Evolutionary conservation across 2,113 vertebrate species (phyloP).

Genomic region (Orientallactaga bullata): DNA sequence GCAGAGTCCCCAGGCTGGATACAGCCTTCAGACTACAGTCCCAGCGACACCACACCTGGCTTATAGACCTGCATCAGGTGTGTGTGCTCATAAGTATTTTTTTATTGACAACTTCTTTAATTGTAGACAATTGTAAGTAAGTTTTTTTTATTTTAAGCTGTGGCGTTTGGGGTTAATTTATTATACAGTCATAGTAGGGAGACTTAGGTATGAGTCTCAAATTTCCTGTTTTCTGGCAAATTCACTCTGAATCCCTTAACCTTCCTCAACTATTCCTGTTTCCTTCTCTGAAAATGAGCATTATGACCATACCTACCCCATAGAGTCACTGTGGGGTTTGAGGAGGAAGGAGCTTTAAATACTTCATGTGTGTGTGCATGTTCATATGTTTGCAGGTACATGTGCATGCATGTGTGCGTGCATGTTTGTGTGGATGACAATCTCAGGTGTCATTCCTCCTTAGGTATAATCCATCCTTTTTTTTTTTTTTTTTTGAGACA

Average conservation of each 20-base stretch:
- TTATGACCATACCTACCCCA: background rate
- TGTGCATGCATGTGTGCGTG: too few relatives aligned
- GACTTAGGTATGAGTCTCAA: background rate
- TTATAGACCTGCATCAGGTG: background rate
- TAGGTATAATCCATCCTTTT: too few relatives aligned
- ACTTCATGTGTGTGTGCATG: too few relatives aligned
- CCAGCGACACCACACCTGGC: too few relatives aligned
- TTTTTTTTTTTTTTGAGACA: too few relatives aligned
- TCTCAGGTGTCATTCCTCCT: too few relatives aligned
- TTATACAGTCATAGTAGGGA: background rate
- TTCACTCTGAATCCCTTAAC: background rate
- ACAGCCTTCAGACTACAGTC: background rate
- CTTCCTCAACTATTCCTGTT: background rate
- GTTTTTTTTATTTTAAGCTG: background rate
- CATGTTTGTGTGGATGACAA: too few relatives aligned
- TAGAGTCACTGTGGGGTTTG: background rate
- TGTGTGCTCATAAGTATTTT: background rate
- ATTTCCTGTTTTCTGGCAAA: background rate
- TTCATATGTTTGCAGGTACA: too few relatives aligned
- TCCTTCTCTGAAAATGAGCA: background rate
- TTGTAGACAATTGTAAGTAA: too few relatives aligned
- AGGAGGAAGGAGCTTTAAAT: background rate
- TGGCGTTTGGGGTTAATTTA: background rate
- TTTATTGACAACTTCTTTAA: too few relatives aligned
- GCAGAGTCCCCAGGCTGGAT: background rate